Evolutionary conservation across 1,140 invertebrate genomes (phyloP).

Genomic region (Lithobius niger): DNA sequence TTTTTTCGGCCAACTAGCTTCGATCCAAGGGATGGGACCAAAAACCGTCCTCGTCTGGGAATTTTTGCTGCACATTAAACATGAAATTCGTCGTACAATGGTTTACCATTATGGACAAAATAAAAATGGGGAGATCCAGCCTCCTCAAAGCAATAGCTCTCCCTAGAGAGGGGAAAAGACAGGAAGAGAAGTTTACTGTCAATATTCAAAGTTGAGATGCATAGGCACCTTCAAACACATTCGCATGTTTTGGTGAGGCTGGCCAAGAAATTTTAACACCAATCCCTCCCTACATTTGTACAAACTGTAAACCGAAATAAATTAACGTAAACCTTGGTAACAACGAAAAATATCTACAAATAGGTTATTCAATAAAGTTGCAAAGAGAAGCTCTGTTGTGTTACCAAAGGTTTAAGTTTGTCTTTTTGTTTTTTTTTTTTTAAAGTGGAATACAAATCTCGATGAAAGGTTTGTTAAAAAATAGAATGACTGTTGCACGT

Average conservation of each 20-base stretch:
- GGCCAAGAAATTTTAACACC: background rate
- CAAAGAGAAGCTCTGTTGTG: background rate
- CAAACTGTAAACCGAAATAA: background rate
- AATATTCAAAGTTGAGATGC: too few species aligned
- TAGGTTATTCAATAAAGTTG: too few species aligned
- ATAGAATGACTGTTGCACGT: background rate
- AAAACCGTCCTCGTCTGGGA: too few species aligned
- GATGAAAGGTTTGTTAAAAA: constrained; percentile 3
- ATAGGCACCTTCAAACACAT: too few species aligned
- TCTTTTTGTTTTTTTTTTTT: constrained; percentile 3
- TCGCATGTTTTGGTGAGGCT: background rate
- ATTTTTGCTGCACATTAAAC: too few species aligned
- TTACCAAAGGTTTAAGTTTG: too few species aligned
- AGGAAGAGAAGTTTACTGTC: background rate
- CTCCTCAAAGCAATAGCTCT: background rate
- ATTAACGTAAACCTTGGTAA: background rate
- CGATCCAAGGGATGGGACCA: too few species aligned
- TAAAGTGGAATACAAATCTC: constrained; percentile 1
- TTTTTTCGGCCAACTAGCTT: too few species aligned
- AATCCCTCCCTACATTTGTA: background rate
- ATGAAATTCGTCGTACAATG: too few species aligned
- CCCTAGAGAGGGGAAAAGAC: background rate
- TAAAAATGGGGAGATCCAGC: background rate
- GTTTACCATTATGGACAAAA: background rate
- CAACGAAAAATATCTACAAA: background rate